Conservation (phyloP, 2,888 invertebrate genomes). For the Macrostomum cliftonense region DNA sequence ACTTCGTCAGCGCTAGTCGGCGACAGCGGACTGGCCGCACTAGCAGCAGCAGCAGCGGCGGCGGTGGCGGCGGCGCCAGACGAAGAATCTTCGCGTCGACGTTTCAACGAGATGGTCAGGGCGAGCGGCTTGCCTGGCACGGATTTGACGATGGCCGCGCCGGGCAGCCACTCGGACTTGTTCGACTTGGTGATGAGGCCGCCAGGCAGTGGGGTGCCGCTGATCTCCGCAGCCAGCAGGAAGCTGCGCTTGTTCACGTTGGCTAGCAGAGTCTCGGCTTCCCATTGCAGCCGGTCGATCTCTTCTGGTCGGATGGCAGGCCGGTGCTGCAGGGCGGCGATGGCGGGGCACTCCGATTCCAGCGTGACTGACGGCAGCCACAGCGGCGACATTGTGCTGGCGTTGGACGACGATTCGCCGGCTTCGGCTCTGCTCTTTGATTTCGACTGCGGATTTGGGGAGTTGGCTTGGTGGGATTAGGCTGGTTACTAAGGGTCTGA, state of each 20-base stretch:
- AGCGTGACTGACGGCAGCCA: no score
- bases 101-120: constrained; percentile 7
- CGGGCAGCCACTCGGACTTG: neutral
- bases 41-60: no score
- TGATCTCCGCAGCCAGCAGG: constrained; percentile 45
- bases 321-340: no score
- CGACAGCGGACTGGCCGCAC: neutral
- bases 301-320: constrained; percentile 45
- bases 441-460: no score
- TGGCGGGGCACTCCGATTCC: no score
- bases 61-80: neutral
- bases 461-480: no score
- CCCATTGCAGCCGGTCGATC: constrained; percentile 63
- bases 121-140: constrained; percentile 5
- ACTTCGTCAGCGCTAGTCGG: neutral
- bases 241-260: constrained; percentile 60
- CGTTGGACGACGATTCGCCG: no score
- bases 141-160: neutral
- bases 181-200: neutral
- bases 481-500: no score
- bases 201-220: neutral
- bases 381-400: no score
- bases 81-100: neutral
- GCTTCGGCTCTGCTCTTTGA: no score
- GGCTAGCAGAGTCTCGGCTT: constrained; percentile 64